phyloP scores from a whole-genome alignment of 2,113 vertebrate species.

The Thunnus thynnus region DNA sequence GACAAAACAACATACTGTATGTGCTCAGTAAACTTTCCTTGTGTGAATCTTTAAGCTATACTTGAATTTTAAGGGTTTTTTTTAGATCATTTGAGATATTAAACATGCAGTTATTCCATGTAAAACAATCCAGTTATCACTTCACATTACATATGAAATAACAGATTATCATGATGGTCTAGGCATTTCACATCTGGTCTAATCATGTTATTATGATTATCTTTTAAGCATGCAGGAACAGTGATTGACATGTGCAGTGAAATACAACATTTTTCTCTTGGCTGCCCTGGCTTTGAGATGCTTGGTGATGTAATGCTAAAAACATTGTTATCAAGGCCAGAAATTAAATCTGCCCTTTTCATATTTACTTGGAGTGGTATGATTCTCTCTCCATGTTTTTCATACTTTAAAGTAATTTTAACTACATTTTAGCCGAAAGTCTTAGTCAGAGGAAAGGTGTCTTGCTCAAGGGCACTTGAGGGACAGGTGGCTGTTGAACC shows the following conservation, averaged over 20 bases:
- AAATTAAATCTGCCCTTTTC: not conserved
- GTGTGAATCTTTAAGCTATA: not conserved
- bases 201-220: not conserved
- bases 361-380: not conserved
- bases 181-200: not conserved
- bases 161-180: not conserved
- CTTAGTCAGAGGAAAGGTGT: not conserved
- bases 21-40: too few relatives aligned
- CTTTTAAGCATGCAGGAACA: not conserved
- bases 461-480: not conserved
- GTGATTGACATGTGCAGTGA: too few relatives aligned
- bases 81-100: too few relatives aligned
- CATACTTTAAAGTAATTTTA: too few relatives aligned
- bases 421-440: not conserved
- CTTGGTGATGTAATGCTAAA: not conserved
- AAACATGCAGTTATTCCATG: too few relatives aligned
- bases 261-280: not conserved
- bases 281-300: not conserved
- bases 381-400: not conserved
- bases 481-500: not conserved
- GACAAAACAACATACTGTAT: not conserved
- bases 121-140: not conserved
- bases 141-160: not conserved
- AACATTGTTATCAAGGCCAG: not conserved
- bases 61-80: too few relatives aligned